Evolutionary conservation across 2,113 vertebrate genomes (phyloP).

Genomic region (Myxocyprinus asiaticus): DNA sequence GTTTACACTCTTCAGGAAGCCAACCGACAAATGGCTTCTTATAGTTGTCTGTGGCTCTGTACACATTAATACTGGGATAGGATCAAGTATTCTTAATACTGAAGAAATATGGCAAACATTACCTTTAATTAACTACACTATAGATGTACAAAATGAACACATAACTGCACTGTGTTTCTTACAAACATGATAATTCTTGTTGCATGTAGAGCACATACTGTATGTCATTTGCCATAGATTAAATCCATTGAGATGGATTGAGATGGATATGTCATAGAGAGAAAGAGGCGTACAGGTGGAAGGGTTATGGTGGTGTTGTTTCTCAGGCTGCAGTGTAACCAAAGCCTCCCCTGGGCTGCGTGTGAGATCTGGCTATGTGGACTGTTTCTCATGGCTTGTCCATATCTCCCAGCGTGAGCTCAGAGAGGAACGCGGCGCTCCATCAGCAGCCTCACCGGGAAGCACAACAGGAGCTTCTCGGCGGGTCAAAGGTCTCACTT

Average conservation of each 20-base stretch:
- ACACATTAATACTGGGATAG: too few species aligned
- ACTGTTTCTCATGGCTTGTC: constrained; percentile 48
- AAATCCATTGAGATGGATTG: too few species aligned
- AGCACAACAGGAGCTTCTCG: constrained; percentile 51
- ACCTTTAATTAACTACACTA: too few species aligned
- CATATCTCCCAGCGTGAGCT: constrained; percentile 26
- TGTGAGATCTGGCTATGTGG: constrained; percentile 38
- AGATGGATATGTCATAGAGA: not conserved
- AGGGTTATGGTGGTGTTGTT: constrained; percentile 32
- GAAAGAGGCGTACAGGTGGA: constrained; percentile 48
- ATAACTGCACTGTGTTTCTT: too few species aligned
- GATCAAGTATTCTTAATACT: too few species aligned
- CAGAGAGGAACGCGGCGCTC: constrained; percentile 11
- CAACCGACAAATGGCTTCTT: too few species aligned
- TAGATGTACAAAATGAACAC: too few species aligned
- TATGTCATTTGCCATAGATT: too few species aligned
- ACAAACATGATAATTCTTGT: not conserved
- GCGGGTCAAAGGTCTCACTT: constrained; percentile 74
- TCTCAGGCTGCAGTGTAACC: constrained; percentile 60
- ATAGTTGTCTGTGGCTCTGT: too few species aligned
- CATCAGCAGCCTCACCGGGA: constrained; percentile 46
- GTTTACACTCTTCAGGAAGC: too few species aligned
- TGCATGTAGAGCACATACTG: not conserved
- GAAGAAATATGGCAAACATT: too few species aligned
- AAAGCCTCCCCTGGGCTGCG: constrained; percentile 49